Evolutionary conservation across 2,888 invertebrate genomes (phyloP), one percentile per base, ranked within the genome.

Genomic region (Agonopterix heracliana): DNA sequence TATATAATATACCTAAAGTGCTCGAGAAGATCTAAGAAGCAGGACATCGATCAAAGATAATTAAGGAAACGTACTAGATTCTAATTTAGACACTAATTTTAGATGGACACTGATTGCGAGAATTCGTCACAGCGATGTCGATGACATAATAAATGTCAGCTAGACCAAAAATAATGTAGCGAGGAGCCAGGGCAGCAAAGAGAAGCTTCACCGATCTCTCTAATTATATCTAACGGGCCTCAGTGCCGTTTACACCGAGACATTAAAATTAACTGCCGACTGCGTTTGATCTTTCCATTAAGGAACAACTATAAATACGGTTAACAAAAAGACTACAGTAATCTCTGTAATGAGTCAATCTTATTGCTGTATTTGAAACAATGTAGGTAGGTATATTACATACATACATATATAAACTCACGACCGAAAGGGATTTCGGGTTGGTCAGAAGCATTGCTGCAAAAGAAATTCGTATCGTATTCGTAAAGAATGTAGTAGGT

Each of bases 251-350:
- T 79, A 81, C 83, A 84, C 77, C 66, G 80, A 80, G 85, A 84
- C 86, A 86, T 86, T 85, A 87, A 88, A 86, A 86, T 86, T 84
- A 86, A 86, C 85, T 82, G 75, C 77, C 70, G 72, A 70, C 65
- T 67, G 70, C 85, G 76, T 88, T 87, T 88, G 87, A 88, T 88
- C 87, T 88, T 87, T 86, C 84, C 86, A 86, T 86, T 86, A 87
- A 80, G 73, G 72, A 74, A 74, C 63, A 63, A 64, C 82, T 84
- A 79, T 84, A 85, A 82, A 86, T 41, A 41, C 67, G 69, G 66
- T 69, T 71, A 74, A 74, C 76, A 80, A 81, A 83, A 82, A 74
- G 63, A 74, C 63, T 64, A 71, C 67, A 26, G 26, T 26, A 26
- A 26, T 26, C 26, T 64, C 68, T 64, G 74, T 76, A 74, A 78